A percentile compares a stretch with the other conserved stretches of the same genome.
phyloP scores from a whole-genome alignment of 2,113 vertebrate genomes.

The Zosterops hypoxanthus region DNA sequence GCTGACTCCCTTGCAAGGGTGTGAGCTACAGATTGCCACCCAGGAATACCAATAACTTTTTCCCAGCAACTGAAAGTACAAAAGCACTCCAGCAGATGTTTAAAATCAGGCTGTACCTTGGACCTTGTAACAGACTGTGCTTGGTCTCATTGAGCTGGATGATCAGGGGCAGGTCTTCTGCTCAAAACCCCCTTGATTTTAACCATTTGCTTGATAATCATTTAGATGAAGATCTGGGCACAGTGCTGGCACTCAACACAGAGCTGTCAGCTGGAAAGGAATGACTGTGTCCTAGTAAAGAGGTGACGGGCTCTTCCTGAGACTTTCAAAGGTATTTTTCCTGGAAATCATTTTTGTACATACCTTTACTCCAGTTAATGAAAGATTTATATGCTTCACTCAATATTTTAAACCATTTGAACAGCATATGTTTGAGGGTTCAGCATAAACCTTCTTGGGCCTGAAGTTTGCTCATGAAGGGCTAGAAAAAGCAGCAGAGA shows the following conservation, averaged over 20 bases:
- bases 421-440: neutral
- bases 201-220: neutral
- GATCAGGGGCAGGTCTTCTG: neutral
- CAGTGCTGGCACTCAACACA: neutral
- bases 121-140: neutral
- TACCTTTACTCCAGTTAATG: neutral
- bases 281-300: neutral
- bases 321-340: neutral
- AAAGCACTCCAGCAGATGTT: slow-evolving; percentile 3
- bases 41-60: neutral
- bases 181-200: neutral
- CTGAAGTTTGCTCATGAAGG: neutral
- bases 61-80: neutral
- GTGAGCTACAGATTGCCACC: neutral
- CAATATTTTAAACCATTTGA: neutral
- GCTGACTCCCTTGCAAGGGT: neutral
- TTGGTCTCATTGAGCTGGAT: neutral
- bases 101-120: neutral
- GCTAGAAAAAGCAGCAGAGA: slow-evolving; percentile 17
- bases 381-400: slow-evolving; percentile 15
- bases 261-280: neutral
- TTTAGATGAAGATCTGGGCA: neutral
- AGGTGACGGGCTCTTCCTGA: neutral
- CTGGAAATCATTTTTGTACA: neutral
- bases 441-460: neutral